Percentiles rank a stretch among this genome's conserved stretches.
These are phyloP conservation scores for Astropecten irregularis DNA, from an alignment of 53 echinoderm and acorn worm species.

Conservation along the genomic window DNA sequence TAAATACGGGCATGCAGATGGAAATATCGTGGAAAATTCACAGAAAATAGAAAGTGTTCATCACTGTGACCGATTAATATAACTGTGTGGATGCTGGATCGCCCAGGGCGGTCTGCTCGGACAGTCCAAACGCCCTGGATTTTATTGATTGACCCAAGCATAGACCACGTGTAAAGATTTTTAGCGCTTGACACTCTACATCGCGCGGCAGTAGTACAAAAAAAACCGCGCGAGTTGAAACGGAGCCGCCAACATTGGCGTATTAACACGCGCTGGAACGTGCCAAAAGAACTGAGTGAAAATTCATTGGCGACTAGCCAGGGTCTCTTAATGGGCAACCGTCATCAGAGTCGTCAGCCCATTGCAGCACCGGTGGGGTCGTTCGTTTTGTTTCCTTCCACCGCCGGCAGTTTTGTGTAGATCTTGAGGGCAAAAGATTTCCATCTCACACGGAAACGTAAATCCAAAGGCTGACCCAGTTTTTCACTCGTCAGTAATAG, in stretches of 20 bases:
- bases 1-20: too few species aligned
- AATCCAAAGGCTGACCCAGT: slow-evolving; percentile 40
- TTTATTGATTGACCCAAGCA: slow-evolving; percentile 32
- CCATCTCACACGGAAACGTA: too few species aligned
- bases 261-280: slow-evolving; percentile 44
- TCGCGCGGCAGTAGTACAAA: too few species aligned
- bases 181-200: too few species aligned
- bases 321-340: slow-evolving; percentile 12
- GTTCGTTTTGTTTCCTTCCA: not conserved
- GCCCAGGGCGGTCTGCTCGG: too few species aligned
- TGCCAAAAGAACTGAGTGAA: not conserved
- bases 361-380: not conserved
- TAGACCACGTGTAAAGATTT: slow-evolving; percentile 43
- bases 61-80: too few species aligned
- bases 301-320: slow-evolving; percentile 2
- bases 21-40: too few species aligned
- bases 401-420: not conserved
- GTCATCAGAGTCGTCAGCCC: slow-evolving; percentile 3
- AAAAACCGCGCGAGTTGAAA: too few species aligned
- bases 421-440: slow-evolving; percentile 31
- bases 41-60: too few species aligned
- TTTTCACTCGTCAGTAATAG: not conserved
- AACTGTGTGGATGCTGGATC: too few species aligned
- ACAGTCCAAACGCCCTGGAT: slow-evolving; percentile 39
- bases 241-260: slow-evolving; percentile 23